Conservation (phyloP, 2,888 invertebrate species). For the Heliconius charithonia region DNA sequence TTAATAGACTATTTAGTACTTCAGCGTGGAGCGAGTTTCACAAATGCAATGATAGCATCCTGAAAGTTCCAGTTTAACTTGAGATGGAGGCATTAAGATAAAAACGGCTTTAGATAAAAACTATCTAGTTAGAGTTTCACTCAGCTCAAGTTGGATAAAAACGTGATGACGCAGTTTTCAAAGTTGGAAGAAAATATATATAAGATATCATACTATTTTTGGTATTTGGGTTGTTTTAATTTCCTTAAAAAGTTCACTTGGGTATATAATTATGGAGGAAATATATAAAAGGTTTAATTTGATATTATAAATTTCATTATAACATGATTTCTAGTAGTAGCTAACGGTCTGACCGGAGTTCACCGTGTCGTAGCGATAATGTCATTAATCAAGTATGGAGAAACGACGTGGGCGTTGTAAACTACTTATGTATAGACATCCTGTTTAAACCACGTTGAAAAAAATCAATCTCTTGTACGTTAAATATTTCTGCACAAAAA, state of each 20-base stretch:
- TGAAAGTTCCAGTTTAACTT: constrained; percentile 23
- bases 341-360: constrained; percentile 33
- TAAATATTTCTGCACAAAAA: neutral
- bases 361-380: constrained; percentile 28
- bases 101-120: constrained; percentile 17
- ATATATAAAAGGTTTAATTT: neutral
- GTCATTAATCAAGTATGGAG: constrained; percentile 33
- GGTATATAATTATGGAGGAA: neutral
- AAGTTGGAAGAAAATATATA: neutral
- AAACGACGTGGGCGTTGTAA: constrained; percentile 12
- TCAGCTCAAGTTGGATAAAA: neutral
- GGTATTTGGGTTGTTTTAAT: neutral
- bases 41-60: constrained; percentile 16
- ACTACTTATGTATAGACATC: constrained; percentile 19
- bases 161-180: constrained; percentile 4
- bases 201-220: neutral
- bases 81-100: constrained; percentile 26
- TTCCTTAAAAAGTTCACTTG: neutral
- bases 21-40: constrained; percentile 6
- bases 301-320: constrained; percentile 10
- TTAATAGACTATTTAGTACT: constrained; percentile 17
- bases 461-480: neutral
- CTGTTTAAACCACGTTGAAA: constrained; percentile 9
- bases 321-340: constrained; percentile 19
- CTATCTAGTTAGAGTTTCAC: constrained; percentile 10